phyloP scores from a whole-genome alignment of 2,888 invertebrate species.

The Eumerus sabulonum region DNA sequence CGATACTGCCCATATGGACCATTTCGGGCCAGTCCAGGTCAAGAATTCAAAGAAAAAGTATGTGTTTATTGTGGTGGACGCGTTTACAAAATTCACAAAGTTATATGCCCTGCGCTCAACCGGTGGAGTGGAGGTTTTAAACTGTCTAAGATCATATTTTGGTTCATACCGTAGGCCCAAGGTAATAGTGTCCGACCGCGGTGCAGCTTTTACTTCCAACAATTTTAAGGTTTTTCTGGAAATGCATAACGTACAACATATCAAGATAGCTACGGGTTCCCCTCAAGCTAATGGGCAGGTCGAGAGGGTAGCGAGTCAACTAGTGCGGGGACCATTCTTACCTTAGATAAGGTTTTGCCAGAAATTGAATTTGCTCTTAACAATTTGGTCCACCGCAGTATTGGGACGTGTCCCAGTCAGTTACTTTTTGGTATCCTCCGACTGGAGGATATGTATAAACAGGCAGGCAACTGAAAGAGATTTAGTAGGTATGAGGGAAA shows the following conservation, averaged over 20 bases:
- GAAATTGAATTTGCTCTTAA: conserved; percentile 70
- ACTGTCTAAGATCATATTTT: conserved; percentile 69
- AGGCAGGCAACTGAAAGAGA: neutral
- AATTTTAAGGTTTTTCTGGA: conserved; percentile 65
- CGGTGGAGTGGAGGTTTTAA: conserved; percentile 70
- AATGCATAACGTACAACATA: conserved; percentile 45
- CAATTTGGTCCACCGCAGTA: conserved; percentile 70
- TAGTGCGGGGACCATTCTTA: neutral
- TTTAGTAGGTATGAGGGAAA: conserved; percentile 7
- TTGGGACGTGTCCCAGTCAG: conserved; percentile 70
- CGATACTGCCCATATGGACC: conserved; percentile 47
- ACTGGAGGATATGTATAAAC: conserved; percentile 34
- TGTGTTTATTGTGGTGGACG: conserved; percentile 42
- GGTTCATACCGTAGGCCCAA: conserved; percentile 59
- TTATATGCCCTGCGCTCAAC: conserved; percentile 35
- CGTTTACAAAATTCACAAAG: conserved; percentile 53
- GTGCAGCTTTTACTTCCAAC: conserved; percentile 61
- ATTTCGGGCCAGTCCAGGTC: conserved; percentile 51
- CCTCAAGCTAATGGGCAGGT: conserved; percentile 70
- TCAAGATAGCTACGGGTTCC: conserved; percentile 60
- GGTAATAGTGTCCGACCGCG: conserved; percentile 65
- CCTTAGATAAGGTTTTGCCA: conserved; percentile 38
- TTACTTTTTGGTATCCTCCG: conserved; percentile 71
- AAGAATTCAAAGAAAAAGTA: conserved; percentile 31
- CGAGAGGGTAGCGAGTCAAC: conserved; percentile 66